phyloP scores from a whole-genome alignment of 2,797 vertebrate genomes.

The Sebastes matsubarae region DNA sequence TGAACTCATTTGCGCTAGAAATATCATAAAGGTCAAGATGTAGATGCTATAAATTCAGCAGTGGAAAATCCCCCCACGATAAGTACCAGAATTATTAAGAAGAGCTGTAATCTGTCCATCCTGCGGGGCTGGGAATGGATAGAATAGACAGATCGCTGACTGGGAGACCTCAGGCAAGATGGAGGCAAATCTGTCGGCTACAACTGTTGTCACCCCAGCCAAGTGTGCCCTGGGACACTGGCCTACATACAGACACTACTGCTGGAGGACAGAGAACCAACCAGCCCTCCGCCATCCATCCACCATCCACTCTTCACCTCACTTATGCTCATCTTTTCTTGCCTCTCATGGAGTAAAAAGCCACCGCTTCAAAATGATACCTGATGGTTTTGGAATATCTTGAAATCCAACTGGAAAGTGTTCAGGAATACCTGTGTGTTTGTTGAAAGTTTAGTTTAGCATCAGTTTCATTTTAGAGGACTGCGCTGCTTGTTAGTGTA shows the following conservation, averaged over 20 bases:
- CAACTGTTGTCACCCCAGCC: conserved; percentile 86
- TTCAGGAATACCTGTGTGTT: not conserved
- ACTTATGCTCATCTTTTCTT: conserved; percentile 5
- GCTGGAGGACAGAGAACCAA: conserved; percentile 68
- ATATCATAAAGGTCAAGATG: not conserved
- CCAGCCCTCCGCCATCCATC: conserved; percentile 55
- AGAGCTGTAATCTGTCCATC: conserved; percentile 65
- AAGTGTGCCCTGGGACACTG: conserved; percentile 86
- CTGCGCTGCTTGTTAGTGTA: not conserved
- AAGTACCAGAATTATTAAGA: conserved; percentile 43
- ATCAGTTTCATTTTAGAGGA: not conserved
- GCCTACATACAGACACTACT: conserved; percentile 84
- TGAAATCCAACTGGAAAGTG: not conserved
- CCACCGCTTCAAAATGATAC: not conserved
- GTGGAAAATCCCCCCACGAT: conserved; percentile 12
- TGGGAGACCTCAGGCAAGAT: conserved; percentile 84
- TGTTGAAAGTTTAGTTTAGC: not conserved
- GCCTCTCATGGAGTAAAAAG: not conserved
- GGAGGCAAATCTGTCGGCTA: conserved; percentile 87
- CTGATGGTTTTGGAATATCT: not conserved
- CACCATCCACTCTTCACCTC: conserved; percentile 41
- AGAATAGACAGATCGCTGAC: conserved; percentile 80
- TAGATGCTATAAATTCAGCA: conserved; percentile 15
- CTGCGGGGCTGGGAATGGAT: conserved; percentile 62
- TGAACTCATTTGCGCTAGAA: not conserved